phyloP scores from a whole-genome alignment of 2,797 vertebrate genomes.

The Diplodus sargus region DNA sequence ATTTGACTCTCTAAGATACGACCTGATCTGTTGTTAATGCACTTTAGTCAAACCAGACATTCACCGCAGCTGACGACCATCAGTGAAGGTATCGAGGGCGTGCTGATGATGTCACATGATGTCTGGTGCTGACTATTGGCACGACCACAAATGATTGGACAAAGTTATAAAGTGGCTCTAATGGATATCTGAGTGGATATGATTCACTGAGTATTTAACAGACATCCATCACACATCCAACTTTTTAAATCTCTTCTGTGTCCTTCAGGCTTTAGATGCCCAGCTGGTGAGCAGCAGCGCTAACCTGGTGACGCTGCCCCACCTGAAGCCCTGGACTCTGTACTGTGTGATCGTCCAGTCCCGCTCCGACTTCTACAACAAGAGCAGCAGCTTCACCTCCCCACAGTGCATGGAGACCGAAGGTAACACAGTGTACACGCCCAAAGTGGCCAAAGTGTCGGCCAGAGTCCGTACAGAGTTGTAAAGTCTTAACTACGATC shows the following conservation, averaged over 20 bases:
- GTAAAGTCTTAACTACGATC: no score
- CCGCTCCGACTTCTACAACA: conserved; percentile 60
- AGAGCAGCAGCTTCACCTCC: conserved; percentile 71
- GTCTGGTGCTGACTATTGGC: background rate
- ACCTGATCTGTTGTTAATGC: background rate
- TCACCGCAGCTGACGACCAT: background rate
- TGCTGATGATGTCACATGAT: background rate
- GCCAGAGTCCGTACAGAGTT: no score
- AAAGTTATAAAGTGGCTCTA: background rate
- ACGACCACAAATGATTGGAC: no score
- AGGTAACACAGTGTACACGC: conserved; percentile 47
- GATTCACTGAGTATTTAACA: no score
- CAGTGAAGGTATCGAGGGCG: background rate
- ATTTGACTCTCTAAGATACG: background rate
- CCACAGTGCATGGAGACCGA: conserved; percentile 69
- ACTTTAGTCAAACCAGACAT: background rate
- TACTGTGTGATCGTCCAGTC: conserved; percentile 80
- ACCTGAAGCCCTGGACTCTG: conserved; percentile 70
- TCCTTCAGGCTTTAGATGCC: conserved; percentile 27
- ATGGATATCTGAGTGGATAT: background rate
- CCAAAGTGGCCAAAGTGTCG: no score
- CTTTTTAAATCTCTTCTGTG: background rate
- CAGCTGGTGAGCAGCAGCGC: background rate
- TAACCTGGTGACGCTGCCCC: conserved; percentile 62
- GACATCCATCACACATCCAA: background rate